Percentiles rank a stretch among this genome's conserved stretches.
These are phyloP conservation scores for Anaspis maculata DNA, from an alignment of 2,888 invertebrate genomes.

Conservation along the genomic window DNA sequence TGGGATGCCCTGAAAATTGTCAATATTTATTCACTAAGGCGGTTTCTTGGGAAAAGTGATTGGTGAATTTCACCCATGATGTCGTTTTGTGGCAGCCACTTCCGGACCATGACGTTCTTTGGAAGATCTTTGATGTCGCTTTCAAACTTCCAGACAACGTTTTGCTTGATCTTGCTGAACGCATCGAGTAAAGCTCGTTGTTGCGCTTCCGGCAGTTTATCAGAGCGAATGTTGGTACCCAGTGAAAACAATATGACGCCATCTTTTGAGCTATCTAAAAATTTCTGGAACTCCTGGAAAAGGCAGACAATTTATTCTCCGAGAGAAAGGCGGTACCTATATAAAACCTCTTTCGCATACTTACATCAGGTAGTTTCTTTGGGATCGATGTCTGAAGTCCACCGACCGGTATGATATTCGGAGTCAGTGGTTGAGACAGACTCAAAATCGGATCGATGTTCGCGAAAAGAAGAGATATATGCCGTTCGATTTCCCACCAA, in stretches of 20 bases:
- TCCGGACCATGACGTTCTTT: constrained; percentile 3
- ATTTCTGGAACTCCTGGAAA: constrained; percentile 7
- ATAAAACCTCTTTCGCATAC: too few relatives aligned
- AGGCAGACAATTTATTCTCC: too few relatives aligned
- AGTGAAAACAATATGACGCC: constrained; percentile 6
- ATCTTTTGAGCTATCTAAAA: constrained; percentile 7
- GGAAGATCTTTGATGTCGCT: constrained; percentile 3
- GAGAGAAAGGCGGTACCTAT: too few relatives aligned
- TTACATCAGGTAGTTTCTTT: constrained; percentile 5
- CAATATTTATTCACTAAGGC: too few relatives aligned
- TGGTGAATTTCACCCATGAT: too few relatives aligned
- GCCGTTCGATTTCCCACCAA: constrained; percentile 3
- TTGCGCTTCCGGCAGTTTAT: constrained; percentile 1
- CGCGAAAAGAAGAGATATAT: constrained; percentile 5
- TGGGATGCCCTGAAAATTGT: too few relatives aligned
- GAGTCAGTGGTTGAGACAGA: constrained; percentile 6
- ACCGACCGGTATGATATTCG: constrained; percentile 8
- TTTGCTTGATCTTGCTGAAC: constrained; percentile 4
- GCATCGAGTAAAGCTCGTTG: constrained; percentile 1
- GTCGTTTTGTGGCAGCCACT: constrained; percentile 8
- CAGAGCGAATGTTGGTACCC: constrained; percentile 3
- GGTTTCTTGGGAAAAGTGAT: too few relatives aligned
- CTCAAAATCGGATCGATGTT: constrained; percentile 6
- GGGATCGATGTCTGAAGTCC: constrained; percentile 6
- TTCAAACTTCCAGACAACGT: constrained; percentile 6